Percentiles rank a stretch among this genome's conserved stretches.
These are phyloP conservation scores for Porites divaricata DNA, from an alignment of 92 coral and sea anemone species.

Conservation along the genomic window DNA sequence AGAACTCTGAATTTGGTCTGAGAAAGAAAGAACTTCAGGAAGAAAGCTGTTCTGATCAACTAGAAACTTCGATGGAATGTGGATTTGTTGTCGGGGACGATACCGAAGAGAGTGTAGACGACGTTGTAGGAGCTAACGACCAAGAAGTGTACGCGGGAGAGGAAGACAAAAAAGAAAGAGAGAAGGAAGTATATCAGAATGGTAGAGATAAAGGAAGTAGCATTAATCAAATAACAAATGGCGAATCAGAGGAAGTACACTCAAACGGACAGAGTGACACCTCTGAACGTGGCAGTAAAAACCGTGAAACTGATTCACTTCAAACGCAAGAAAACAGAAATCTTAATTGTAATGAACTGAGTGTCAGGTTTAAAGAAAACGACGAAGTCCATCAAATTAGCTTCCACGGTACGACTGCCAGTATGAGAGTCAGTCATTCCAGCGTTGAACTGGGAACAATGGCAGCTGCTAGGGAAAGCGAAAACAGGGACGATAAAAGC, in stretches of 20 bases:
- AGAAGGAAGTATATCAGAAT: neutral
- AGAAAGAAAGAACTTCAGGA: neutral
- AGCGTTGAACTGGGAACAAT: constrained; percentile 35
- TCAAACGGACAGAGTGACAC: neutral
- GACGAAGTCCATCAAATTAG: neutral
- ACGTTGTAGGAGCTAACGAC: neutral
- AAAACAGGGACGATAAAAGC: constrained; percentile 15
- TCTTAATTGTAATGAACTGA: neutral
- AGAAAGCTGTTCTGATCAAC: constrained; percentile 2
- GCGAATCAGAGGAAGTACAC: neutral
- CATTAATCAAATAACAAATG: neutral
- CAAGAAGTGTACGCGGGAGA: neutral
- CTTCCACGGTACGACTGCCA: constrained; percentile 26
- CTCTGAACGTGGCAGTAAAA: neutral
- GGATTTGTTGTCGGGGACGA: constrained; percentile 35
- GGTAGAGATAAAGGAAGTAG: neutral
- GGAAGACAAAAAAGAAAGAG: neutral
- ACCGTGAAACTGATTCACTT: constrained; percentile 2
- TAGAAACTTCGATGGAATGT: neutral
- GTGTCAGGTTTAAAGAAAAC: neutral
- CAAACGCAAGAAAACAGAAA: constrained; percentile 23
- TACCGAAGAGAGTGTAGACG: neutral
- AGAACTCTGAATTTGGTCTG: neutral
- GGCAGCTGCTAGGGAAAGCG: neutral
- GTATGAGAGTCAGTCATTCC: constrained; percentile 24